Conservation (phyloP, 2,113 vertebrate species). For the Pontoporia blainvillei region DNA sequence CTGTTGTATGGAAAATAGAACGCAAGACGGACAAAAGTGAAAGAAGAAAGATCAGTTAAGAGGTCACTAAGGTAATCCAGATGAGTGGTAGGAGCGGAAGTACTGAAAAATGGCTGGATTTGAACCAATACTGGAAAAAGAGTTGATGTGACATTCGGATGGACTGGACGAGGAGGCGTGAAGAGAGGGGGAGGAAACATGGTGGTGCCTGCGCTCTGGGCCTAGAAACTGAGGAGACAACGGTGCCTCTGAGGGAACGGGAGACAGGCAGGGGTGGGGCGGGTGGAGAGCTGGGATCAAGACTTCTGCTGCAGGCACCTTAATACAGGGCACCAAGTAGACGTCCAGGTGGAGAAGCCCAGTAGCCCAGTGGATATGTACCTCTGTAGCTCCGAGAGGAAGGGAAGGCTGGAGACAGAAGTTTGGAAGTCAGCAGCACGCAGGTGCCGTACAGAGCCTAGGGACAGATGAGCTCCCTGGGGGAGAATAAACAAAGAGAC, state of each 20-base stretch:
- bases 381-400: neutral
- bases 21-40: neutral
- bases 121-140: neutral
- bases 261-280: neutral
- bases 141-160: neutral
- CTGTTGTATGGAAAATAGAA: neutral
- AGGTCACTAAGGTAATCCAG: neutral
- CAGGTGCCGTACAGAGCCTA: neutral
- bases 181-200: neutral
- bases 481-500: neutral
- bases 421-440: neutral
- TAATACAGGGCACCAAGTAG: neutral
- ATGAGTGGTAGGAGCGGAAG: fast-evolving
- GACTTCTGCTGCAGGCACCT: neutral
- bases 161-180: fast-evolving
- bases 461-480: neutral
- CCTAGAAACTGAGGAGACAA: neutral
- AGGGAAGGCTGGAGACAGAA: neutral
- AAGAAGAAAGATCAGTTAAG: neutral
- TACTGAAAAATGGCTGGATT: neutral
- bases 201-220: neutral
- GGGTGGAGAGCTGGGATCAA: neutral
- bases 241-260: neutral
- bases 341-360: neutral
- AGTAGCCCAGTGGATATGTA: neutral